phyloP scores from a whole-genome alignment of 2,888 invertebrate genomes.

The Tridacna crocea region DNA sequence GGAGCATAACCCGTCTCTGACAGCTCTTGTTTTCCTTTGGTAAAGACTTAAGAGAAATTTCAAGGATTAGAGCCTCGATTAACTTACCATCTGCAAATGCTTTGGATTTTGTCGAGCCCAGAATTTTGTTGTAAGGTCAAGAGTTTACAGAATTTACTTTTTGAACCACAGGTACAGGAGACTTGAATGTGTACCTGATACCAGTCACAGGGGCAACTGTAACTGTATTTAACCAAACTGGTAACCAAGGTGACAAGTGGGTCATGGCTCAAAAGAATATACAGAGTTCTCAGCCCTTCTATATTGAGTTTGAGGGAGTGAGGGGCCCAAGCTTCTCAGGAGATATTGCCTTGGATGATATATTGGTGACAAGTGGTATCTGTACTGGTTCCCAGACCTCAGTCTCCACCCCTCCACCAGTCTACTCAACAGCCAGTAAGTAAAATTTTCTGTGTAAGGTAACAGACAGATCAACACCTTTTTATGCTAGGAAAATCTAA shows the following conservation, averaged over 20 bases:
- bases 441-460: neutral
- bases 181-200: conserved; percentile 71
- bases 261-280: conserved; percentile 67
- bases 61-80: no score
- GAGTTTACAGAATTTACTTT: neutral
- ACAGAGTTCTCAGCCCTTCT: conserved; percentile 52
- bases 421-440: conserved; percentile 69
- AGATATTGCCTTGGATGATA: conserved; percentile 77
- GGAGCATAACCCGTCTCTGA: no score
- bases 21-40: no score
- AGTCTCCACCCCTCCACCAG: conserved; percentile 56
- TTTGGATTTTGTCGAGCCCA: no score
- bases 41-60: no score
- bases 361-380: conserved; percentile 62
- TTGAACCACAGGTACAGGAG: conserved; percentile 64
- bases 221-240: conserved; percentile 67
- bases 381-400: conserved; percentile 69
- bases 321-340: conserved; percentile 70
- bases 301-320: conserved; percentile 76
- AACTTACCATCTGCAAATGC: no score
- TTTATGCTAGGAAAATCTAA: no score
- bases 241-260: conserved; percentile 75
- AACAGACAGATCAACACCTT: no score
- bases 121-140: no score
- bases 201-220: conserved; percentile 34